phyloP scores from a whole-genome alignment of 2,888 invertebrate genomes.

The Pimpla rufipes region DNA sequence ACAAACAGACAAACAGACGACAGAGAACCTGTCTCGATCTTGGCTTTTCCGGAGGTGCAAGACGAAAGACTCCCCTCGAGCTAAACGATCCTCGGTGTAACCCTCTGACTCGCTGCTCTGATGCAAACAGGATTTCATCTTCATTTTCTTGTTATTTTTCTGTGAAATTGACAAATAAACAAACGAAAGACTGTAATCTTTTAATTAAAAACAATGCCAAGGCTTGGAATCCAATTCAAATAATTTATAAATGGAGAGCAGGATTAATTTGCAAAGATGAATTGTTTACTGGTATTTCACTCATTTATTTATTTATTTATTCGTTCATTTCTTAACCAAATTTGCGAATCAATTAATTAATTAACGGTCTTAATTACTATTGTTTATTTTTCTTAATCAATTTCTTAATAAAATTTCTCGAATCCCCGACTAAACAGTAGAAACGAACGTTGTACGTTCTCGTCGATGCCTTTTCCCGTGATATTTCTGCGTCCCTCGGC shows the following conservation, averaged over 20 bases:
- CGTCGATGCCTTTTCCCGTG: constrained; percentile 33
- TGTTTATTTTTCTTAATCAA: not conserved
- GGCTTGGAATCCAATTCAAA: not conserved
- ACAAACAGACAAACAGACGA: constrained; percentile 79
- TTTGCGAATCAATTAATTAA: no score
- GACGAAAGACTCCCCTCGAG: constrained; percentile 55
- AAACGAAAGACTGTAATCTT: not conserved
- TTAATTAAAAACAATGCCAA: not conserved
- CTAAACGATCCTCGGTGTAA: constrained; percentile 55
- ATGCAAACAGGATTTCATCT: constrained; percentile 18
- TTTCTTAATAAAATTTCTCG: not conserved
- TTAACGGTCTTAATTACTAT: not conserved
- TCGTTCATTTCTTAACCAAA: no score
- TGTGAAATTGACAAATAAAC: constrained; percentile 13
- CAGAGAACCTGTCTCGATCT: constrained; percentile 46
- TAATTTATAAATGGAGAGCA: not conserved
- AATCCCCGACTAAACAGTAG: not conserved
- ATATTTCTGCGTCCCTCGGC: constrained; percentile 46
- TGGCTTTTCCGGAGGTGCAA: constrained; percentile 51
- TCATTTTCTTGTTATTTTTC: constrained; percentile 1
- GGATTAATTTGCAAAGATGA: no score
- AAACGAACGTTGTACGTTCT: not conserved
- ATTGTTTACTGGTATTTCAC: no score
- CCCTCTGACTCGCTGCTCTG: not conserved
- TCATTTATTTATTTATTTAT: no score